Conservation (phyloP, 53 echinoderm and acorn worm species). For the Zoroaster sp. region DNA sequence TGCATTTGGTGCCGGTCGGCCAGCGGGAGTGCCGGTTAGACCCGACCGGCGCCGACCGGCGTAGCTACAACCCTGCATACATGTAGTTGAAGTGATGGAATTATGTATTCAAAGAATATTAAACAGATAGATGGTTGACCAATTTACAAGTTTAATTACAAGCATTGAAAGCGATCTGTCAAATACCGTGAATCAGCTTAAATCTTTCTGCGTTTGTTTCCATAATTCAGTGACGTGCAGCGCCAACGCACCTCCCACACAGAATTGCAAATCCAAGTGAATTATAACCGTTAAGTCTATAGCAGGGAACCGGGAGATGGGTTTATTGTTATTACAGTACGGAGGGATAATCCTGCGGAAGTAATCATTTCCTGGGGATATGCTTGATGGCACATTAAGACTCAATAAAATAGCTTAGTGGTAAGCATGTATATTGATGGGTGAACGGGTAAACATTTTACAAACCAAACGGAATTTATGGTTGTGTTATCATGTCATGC, state of each 20-base stretch:
- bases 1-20: no score
- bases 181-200: neutral
- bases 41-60: no score
- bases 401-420: neutral
- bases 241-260: neutral
- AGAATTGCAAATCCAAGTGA: neutral
- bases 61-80: no score
- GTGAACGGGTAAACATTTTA: no score
- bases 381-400: constrained; percentile 9
- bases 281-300: neutral
- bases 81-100: neutral
- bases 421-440: no score
- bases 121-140: neutral
- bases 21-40: no score
- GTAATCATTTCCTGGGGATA: constrained; percentile 34
- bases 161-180: neutral
- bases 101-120: neutral
- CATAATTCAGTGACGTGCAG: neutral
- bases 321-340: neutral
- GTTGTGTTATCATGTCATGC: no score
- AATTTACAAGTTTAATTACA: neutral
- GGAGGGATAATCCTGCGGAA: neutral
- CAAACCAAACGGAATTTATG: no score
- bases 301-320: neutral
- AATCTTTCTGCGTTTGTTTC: neutral